phyloP scores from a whole-genome alignment of 2,888 invertebrate genomes.

The Calameuta idolon region DNA sequence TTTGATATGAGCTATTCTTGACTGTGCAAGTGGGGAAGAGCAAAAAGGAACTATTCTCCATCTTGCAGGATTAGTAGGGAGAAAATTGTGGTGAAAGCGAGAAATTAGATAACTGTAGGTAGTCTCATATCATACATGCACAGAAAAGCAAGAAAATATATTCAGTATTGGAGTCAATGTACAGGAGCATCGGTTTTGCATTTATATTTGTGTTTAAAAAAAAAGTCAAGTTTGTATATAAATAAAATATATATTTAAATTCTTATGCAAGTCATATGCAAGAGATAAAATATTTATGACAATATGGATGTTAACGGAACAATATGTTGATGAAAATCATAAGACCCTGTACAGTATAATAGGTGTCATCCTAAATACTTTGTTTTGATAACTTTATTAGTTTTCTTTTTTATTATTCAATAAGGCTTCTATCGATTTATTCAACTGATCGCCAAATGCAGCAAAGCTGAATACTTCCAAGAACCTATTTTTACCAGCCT shows the following conservation, averaged over 20 bases:
- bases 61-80: not conserved
- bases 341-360: not conserved
- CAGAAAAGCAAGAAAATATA: not conserved
- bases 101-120: not conserved
- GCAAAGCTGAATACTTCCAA: slow-evolving; percentile 85
- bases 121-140: not conserved
- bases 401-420: slow-evolving; percentile 30
- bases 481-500: slow-evolving; percentile 80
- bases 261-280: not conserved
- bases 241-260: not conserved
- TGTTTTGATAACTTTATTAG: not conserved
- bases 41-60: not conserved
- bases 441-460: slow-evolving; percentile 80
- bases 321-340: not conserved
- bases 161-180: not conserved
- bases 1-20: not conserved
- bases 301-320: not conserved
- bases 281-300: not conserved
- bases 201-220: not conserved
- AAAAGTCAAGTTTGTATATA: not conserved
- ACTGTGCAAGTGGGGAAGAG: not conserved
- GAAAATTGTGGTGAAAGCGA: not conserved
- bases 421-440: slow-evolving; percentile 63
- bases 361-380: not conserved
- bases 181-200: not conserved